Evolutionary conservation across 2,113 vertebrate species (phyloP).

Genomic region (Rallus limicola): DNA sequence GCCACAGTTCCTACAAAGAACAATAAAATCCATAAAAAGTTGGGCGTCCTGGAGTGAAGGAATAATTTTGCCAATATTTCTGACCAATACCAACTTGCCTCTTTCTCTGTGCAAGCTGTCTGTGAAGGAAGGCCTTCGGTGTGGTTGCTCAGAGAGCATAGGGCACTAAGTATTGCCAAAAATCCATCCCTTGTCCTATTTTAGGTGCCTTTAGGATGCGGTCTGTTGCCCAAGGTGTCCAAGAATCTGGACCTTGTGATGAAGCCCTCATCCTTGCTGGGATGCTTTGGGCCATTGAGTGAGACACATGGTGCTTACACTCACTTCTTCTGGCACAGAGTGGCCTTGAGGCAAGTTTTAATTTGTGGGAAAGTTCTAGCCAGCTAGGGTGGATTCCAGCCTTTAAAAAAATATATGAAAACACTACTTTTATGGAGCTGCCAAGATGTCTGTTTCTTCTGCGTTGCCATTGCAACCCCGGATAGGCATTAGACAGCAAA

Average conservation of each 20-base stretch:
- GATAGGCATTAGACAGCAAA: background rate
- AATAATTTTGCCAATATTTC: background rate
- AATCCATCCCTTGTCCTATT: background rate
- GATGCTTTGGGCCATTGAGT: background rate
- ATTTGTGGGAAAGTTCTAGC: background rate
- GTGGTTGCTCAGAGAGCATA: background rate
- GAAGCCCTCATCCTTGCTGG: background rate
- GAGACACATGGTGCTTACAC: background rate
- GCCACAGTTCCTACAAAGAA: background rate
- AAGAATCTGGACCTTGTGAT: background rate
- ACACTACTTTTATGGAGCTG: background rate
- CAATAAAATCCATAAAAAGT: slow-evolving; percentile 18
- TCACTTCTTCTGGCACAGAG: background rate
- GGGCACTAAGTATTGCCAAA: background rate
- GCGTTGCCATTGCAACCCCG: background rate
- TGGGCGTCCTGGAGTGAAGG: background rate
- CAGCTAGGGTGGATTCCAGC: background rate
- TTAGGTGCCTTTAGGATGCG: background rate
- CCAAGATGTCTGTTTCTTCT: background rate
- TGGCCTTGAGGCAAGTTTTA: background rate
- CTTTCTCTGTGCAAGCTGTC: background rate
- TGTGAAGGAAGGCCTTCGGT: background rate
- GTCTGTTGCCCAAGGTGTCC: background rate
- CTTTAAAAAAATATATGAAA: background rate
- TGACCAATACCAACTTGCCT: background rate